Conservation (phyloP, 2,888 invertebrate species). For the Pterostichus niger region DNA sequence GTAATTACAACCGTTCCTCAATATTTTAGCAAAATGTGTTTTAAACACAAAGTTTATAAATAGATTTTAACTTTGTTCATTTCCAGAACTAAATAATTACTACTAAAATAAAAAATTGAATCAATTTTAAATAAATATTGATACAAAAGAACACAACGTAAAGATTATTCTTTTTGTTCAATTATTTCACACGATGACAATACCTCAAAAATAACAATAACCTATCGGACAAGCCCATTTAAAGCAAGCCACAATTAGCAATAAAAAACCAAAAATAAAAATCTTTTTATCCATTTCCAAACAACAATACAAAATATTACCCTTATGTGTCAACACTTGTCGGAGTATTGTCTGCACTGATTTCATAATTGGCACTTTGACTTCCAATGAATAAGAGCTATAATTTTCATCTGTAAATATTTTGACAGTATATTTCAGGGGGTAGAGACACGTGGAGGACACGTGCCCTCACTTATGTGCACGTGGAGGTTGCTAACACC, state of each 20-base stretch:
- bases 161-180: background rate
- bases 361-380: slow-evolving; percentile 46
- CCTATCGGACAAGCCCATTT: background rate
- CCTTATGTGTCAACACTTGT: slow-evolving; percentile 1
- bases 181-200: background rate
- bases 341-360: slow-evolving; percentile 13
- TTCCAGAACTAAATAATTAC: too few species aligned
- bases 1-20: too few species aligned
- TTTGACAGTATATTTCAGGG: slow-evolving; percentile 40
- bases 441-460: slow-evolving; percentile 8
- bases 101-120: too few species aligned
- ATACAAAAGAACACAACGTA: too few species aligned
- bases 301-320: background rate
- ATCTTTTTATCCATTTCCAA: background rate
- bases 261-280: slow-evolving; percentile 11
- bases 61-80: too few species aligned
- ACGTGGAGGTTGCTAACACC: background rate
- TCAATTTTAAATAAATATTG: too few species aligned
- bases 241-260: slow-evolving; percentile 8
- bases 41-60: too few species aligned
- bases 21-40: too few species aligned
- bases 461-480: slow-evolving; percentile 19
- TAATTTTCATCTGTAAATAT: slow-evolving; percentile 50
- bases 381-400: slow-evolving; percentile 18
- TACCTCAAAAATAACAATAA: background rate